Percentiles rank a stretch among this genome's conserved stretches.
phyloP scores from a whole-genome alignment of 2,113 vertebrate genomes.

The Panthera tigris region DNA sequence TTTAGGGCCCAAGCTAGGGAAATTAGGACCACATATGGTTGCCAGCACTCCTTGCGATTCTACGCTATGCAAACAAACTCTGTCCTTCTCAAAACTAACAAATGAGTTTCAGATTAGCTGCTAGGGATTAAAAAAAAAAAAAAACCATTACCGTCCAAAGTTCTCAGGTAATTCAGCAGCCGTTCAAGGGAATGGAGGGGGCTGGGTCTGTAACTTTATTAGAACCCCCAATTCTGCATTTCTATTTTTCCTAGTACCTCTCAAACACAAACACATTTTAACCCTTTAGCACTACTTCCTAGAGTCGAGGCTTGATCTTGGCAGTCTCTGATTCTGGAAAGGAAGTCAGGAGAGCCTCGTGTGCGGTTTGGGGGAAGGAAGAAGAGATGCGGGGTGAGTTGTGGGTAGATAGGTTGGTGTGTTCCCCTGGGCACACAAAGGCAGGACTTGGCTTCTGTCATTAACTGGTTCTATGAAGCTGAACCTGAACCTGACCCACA shows the following conservation, averaged over 20 bases:
- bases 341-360: neutral
- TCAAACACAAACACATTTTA: conserved; percentile 8
- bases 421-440: neutral
- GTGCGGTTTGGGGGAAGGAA: neutral
- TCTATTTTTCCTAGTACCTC: neutral
- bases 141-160: conserved; percentile 2
- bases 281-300: neutral
- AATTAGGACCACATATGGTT: neutral
- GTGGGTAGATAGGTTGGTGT: neutral
- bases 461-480: neutral
- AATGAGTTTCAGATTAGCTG: conserved; percentile 20
- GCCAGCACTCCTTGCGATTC: neutral
- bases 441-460: conserved; percentile 26
- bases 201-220: neutral
- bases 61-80: neutral
- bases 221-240: neutral
- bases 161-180: neutral
- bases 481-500: neutral
- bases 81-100: conserved; percentile 56
- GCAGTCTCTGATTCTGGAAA: neutral
- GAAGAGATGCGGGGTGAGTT: neutral
- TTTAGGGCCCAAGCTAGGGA: neutral
- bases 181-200: neutral
- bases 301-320: neutral
- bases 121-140: neutral